phyloP scores from a whole-genome alignment of 2,113 vertebrate genomes.

The Illadopsis cleaveri region DNA sequence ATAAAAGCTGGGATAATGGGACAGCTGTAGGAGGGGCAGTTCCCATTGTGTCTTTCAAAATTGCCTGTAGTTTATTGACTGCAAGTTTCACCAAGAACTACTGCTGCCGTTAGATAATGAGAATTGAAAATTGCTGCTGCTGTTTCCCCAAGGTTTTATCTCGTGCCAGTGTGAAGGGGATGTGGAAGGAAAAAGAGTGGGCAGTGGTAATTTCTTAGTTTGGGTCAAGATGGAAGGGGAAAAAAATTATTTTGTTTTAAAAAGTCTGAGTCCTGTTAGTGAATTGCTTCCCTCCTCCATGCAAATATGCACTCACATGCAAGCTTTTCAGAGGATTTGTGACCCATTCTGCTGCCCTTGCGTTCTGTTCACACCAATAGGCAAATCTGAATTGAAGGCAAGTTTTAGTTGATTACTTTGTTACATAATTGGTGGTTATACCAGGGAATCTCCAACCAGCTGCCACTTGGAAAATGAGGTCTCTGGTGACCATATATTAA shows the following conservation, averaged over 20 bases:
- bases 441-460: neutral
- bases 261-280: neutral
- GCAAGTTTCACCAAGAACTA: conserved; percentile 61
- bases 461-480: neutral
- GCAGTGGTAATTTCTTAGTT: conserved; percentile 20
- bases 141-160: conserved; percentile 53
- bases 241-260: neutral
- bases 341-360: neutral
- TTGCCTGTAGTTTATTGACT: conserved; percentile 68
- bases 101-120: conserved; percentile 62
- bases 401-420: neutral
- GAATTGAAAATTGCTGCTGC: conserved; percentile 63
- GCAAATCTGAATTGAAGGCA: neutral
- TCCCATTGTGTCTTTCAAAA: conserved; percentile 63
- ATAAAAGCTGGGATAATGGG: conserved; percentile 70
- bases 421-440: neutral
- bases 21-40: conserved; percentile 63
- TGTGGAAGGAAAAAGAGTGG: neutral
- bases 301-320: neutral
- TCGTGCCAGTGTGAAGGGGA: neutral
- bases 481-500: neutral
- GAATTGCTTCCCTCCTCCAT: neutral
- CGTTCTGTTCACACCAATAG: fast-evolving
- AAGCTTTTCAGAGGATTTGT: neutral
- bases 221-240: neutral